Base-by-base conservation (phyloP, 1,140 invertebrate species). In the Coelopa frigida region DNA sequence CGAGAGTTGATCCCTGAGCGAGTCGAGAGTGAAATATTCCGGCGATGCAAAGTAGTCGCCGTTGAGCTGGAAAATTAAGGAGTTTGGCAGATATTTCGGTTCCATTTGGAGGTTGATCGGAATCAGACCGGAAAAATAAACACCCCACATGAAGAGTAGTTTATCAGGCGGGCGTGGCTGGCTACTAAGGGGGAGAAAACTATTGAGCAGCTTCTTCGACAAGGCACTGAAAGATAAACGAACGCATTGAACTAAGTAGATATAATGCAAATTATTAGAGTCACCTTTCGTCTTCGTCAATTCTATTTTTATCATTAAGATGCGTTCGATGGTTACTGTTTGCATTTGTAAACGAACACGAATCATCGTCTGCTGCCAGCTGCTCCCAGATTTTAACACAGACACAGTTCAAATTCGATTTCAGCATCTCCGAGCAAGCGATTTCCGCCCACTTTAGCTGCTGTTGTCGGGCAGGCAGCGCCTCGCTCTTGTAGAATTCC, bases 401-500 rank as follows among this genome's bases (percentile, higher is more conserved):
- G n/a, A 70, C 58, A 39, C 58, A 61, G 38, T 57, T 54, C 17
- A 57, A 49, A 50, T 67, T 67, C 14, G 66, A 63, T 48, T 69
- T 70, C 14, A 59, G 46, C 55, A 59, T 54, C 27, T 40, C 46
- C 22, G 53, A 55, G 32, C 59, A 51, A 50, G 55, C 55, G 11
- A 70, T 70, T 42, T 70, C 66, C 48, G 78, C 76, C 87, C 87
- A 91, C 67, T 68, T 65, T 57, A 56, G 55, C 41, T 58, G 82
- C 72, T 85, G 83, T 41, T 41, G 31, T 12, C 55, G 56, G 41
- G 51, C 52, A 14, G 63, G 51, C 31, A 89, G 73, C 54, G 78
- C 77, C 65, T 93, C 89, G 69, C 89, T 94, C 3, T 83, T 89
- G 60, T 90, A 94, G 54, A 94, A 85, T 12, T 88, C 87, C 42